Percentiles rank a stretch among this genome's conserved stretches.
Evolutionary conservation across 1,140 invertebrate species (phyloP).

Genomic region (Philopotamus ludificatus): DNA sequence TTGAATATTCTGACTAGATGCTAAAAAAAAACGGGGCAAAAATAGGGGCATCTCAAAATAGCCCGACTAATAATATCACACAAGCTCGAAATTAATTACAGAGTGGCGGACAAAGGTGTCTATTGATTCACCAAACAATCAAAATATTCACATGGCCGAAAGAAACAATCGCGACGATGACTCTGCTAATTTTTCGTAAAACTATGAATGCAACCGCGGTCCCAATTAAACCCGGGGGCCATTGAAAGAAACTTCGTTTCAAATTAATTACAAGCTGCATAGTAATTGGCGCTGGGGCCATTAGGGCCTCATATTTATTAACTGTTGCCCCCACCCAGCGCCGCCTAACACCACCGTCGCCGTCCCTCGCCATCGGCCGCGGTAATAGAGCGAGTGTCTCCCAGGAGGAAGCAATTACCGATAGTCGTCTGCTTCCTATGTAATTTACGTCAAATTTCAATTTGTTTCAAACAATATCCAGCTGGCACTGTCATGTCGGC

Average conservation of each 20-base stretch:
- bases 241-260: conserved; percentile 18
- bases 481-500: not conserved
- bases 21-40: too few relatives aligned
- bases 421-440: conserved; percentile 12
- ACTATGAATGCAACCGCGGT: not conserved
- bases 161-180: not conserved
- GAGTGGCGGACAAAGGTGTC: too few relatives aligned
- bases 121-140: not conserved
- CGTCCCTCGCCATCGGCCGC: conserved; percentile 7
- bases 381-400: conserved; percentile 18
- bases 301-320: conserved; percentile 32
- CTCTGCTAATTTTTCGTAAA: not conserved
- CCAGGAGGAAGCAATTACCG: conserved; percentile 26
- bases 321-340: too few relatives aligned
- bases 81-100: too few relatives aligned
- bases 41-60: too few relatives aligned
- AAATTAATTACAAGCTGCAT: conserved; percentile 34
- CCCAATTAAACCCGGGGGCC: conserved; percentile 16
- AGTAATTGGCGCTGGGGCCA: conserved; percentile 30
- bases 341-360: conserved; percentile 10
- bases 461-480: conserved; percentile 22
- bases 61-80: too few relatives aligned
- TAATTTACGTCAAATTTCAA: conserved; percentile 34
- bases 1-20: too few relatives aligned
- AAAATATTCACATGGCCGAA: not conserved